Conservation (phyloP, 1,140 invertebrate genomes). For the Bilobella aurantiaca region DNA sequence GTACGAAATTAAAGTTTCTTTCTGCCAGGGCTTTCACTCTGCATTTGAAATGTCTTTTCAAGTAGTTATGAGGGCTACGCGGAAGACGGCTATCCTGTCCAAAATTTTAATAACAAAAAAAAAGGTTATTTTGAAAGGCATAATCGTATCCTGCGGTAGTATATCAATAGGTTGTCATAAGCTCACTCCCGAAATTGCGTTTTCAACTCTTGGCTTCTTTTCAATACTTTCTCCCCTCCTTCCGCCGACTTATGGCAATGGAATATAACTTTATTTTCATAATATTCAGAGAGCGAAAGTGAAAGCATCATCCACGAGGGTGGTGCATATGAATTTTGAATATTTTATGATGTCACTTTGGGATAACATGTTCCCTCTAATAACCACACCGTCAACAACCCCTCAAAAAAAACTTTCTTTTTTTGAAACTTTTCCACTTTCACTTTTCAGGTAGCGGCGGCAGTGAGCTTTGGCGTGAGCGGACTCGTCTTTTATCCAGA, state of each 20-base stretch:
- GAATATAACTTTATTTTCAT: neutral
- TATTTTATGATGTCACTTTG: neutral
- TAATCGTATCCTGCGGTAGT: neutral
- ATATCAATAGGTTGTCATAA: neutral
- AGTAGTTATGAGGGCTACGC: no score
- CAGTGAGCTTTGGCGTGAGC: constrained; percentile 18
- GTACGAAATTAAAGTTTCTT: no score
- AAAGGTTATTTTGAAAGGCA: neutral
- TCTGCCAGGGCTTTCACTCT: neutral
- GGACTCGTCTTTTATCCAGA: constrained; percentile 32
- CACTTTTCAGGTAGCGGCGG: constrained; percentile 12
- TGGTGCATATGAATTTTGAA: neutral
- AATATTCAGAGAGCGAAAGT: neutral
- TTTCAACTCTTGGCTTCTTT: neutral
- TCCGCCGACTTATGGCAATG: no score
- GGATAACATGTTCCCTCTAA: neutral
- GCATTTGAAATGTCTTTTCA: no score
- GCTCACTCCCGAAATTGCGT: neutral
- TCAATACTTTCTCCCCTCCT: neutral
- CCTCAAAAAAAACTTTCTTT: neutral
- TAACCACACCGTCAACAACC: neutral
- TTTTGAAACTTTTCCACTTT: neutral
- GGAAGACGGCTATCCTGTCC: no score
- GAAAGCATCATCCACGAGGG: neutral
- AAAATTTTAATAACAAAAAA: neutral